These are phyloP conservation scores for Agelas oroides DNA, from an alignment of 37 sponge, comb jelly and placozoan genomes.

Conservation along the genomic window DNA sequence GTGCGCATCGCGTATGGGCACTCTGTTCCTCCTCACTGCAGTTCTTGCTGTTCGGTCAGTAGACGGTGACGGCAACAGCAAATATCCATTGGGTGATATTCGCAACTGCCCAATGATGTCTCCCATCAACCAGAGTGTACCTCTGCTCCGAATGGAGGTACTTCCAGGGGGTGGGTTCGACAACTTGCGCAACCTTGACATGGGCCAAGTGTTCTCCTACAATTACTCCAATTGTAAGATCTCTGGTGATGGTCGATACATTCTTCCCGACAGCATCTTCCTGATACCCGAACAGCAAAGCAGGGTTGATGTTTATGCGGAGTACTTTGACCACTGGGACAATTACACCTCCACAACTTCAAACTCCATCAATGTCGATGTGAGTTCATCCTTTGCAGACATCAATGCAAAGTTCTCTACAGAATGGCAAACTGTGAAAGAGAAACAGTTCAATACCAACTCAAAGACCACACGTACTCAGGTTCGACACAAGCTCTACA, in stretches of 20 bases:
- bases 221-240: conserved; percentile 61
- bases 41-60: too few species aligned
- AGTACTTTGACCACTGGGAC: conserved; percentile 46
- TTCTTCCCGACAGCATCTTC: conserved; percentile 58
- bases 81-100: conserved; percentile 51
- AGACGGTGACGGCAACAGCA: too few species aligned
- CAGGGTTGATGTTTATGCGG: conserved; percentile 28
- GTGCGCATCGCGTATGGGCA: too few species aligned
- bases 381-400: conserved; percentile 21
- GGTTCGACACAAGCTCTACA: conserved; percentile 59
- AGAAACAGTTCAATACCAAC: conserved; percentile 28
- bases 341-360: conserved; percentile 54
- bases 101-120: conserved; percentile 55
- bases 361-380: conserved; percentile 39
- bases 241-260: conserved; percentile 58
- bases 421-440: conserved; percentile 48
- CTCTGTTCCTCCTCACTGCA: too few species aligned
- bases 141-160: conserved; percentile 57
- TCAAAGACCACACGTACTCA: conserved; percentile 62
- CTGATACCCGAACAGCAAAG: conserved; percentile 53
- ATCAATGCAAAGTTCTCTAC: conserved; percentile 70
- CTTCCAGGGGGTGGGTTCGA: conserved; percentile 79
- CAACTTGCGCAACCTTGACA: conserved; percentile 68
- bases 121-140: not conserved
- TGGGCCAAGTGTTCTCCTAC: conserved; percentile 50